phyloP scores from a whole-genome alignment of 2,797 vertebrate species.

The Euphonia xanthogaster region DNA sequence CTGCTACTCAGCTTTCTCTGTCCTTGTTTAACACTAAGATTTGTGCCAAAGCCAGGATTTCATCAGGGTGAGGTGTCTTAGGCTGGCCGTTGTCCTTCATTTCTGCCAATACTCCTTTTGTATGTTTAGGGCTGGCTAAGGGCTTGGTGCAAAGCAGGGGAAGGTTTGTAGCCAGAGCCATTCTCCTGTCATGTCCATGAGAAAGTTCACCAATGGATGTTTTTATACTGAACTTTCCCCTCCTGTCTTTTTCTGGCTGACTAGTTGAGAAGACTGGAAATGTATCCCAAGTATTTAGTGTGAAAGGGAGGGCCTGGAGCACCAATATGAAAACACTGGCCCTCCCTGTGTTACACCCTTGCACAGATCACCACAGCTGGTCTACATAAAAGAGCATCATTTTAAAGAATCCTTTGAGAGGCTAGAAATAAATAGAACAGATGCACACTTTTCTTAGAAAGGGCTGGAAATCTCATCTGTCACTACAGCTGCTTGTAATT shows the following conservation, averaged over 20 bases:
- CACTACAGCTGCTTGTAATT: neutral
- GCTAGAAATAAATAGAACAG: constrained; percentile 48
- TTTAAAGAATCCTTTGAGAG: constrained; percentile 45
- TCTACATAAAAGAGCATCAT: neutral
- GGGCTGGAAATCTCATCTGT: neutral
- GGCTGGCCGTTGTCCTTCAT: neutral
- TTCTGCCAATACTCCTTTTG: neutral
- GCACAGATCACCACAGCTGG: neutral
- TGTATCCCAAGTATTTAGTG: neutral
- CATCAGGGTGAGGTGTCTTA: neutral
- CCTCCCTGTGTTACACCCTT: neutral
- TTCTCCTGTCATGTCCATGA: neutral
- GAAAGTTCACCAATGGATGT: rapidly evolving
- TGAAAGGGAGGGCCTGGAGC: neutral
- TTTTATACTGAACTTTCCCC: neutral
- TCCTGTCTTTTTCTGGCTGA: neutral
- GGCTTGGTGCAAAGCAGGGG: neutral
- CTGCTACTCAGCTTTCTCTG: neutral
- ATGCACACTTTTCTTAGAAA: constrained; percentile 56
- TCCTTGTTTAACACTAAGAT: neutral
- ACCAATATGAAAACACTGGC: rapidly evolving
- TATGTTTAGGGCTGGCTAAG: neutral
- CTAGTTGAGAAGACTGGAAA: neutral
- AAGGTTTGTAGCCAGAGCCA: neutral
- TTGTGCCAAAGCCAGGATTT: neutral